Base-by-base conservation (phyloP, 1,140 invertebrate genomes). In the Lordiphosa collinella region DNA sequence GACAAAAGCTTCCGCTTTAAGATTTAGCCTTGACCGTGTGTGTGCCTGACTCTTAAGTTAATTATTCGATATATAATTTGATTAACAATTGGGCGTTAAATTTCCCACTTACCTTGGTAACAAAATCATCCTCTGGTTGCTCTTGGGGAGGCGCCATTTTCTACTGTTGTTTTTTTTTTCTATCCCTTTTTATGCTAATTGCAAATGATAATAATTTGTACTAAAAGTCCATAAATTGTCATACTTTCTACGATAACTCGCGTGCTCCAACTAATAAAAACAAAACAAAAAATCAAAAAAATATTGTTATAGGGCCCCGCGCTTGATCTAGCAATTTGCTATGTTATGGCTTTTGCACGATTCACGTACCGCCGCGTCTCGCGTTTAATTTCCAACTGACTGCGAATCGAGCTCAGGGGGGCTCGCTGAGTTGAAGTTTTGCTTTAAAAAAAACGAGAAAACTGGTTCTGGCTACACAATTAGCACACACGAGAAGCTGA, bases 181-280 rank as follows among this genome's bases (percentile, higher is more conserved):
- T 5, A 5, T 22, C 12, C 14, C 18, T 9, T 4, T 31, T n/a
- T 13, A 4, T 10, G 14, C 38, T 71, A 82, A 53, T 82, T 76
- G 29, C 76, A 82, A 66, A 82, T 63, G 56, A 82, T 62, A 32
- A 82, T 82, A 29, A 82, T 82, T 60, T 82, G 76, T 68, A 82
- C 76, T 31, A 82, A 58, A 34, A 82, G 56, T 36, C 78, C 78
- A 84, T 82, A 82, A 52, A 82, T 72, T 64, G 76, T 82, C 76
- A 82, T 82, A 54, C 51, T 74, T 54, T 63, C 10, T 12, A 4
- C 0, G 32, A 44, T 38, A 43, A 35, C 53, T 51, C 29, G 52
- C 53, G 8, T 34, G 44, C 51, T 74, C 36, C 36, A 61, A 53
- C 16, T 53, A 51, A 36, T 59, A 44, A 36, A 53, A n/a, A n/a